Evolutionary conservation across 2,797 vertebrate genomes (phyloP).

Genomic region (Oreochromis mossambicus): DNA sequence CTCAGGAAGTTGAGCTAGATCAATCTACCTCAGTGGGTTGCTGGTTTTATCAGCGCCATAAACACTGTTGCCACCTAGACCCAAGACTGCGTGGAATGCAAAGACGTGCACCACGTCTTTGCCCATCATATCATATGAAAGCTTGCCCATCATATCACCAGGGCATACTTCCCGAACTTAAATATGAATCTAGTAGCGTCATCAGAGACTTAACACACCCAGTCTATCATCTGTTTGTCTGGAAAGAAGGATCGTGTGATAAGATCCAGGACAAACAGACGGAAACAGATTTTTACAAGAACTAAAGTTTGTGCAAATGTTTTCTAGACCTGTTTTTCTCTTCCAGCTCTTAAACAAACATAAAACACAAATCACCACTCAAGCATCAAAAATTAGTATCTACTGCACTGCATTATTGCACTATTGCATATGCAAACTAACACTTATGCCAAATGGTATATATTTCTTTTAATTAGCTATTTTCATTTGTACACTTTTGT

Average conservation of each 20-base stretch:
- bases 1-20: not conserved
- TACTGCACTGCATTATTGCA: not conserved
- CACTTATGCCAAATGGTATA: not conserved
- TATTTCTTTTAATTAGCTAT: not conserved
- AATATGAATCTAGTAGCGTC: not conserved
- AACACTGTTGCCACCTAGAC: not conserved
- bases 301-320: not conserved
- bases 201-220: not conserved
- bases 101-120: not conserved
- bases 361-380: not conserved
- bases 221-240: not conserved
- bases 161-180: not conserved
- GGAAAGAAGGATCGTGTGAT: not conserved
- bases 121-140: not conserved
- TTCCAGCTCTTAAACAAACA: not conserved
- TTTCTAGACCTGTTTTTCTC: not conserved
- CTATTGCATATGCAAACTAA: not conserved
- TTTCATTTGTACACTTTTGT: not conserved
- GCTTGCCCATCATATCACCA: not conserved
- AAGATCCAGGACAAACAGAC: not conserved
- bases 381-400: not conserved
- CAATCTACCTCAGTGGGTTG: not conserved
- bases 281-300: not conserved
- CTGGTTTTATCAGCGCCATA: not conserved
- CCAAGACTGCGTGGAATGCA: not conserved